Base-by-base conservation (phyloP, 2,797 vertebrate genomes). In the Argya squamiceps region DNA sequence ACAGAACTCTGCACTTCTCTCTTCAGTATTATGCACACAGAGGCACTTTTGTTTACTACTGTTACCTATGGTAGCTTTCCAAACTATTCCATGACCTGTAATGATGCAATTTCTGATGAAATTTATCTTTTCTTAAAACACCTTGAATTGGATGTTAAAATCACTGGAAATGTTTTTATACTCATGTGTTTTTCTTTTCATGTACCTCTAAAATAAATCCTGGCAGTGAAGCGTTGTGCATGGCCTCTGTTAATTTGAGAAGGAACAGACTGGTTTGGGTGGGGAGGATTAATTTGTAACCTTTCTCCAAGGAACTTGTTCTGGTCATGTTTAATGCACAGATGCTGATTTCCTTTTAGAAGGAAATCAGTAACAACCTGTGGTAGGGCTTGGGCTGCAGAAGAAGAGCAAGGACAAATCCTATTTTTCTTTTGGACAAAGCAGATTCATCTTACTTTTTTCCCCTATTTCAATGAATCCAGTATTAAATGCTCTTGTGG, bases 131-230 rank as follows among this genome's bases (percentile, higher is more conserved):
- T 96, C 90, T 91, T 95, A 93, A 78, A 75, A 65, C 84, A 86
- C 88, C 53, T 93, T 94, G 78, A 69, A 84, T 86, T 93, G 70
- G 92, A 89, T 83, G 85, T 79, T 93, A 78, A 59, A 76, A 80
- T 91, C 92, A 96, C 93, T 96, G 96, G 92, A 96, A 91, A 89
- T 95, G 96, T 89, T 96, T 96, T 95, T 95, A 93, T 92, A 95
- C 70, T 84, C 14, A 2, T 74, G 21, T 71, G 67, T 91, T 93
- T 93, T 90, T 96, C 85, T 78, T 94, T 84, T 84, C 62, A 44
- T 87, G 82, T 93, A 95, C 78, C 59, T 88, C 85, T 88, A 22
- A 80, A 94, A 94, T 94, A 96, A 96, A 93, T 96, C 46, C 58
- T 96, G 88, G 85, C 77, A 86, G 85, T 90, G 83, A 93, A 81